phyloP scores from a whole-genome alignment of 2,797 vertebrate genomes.

The Clarias platycephalus region DNA sequence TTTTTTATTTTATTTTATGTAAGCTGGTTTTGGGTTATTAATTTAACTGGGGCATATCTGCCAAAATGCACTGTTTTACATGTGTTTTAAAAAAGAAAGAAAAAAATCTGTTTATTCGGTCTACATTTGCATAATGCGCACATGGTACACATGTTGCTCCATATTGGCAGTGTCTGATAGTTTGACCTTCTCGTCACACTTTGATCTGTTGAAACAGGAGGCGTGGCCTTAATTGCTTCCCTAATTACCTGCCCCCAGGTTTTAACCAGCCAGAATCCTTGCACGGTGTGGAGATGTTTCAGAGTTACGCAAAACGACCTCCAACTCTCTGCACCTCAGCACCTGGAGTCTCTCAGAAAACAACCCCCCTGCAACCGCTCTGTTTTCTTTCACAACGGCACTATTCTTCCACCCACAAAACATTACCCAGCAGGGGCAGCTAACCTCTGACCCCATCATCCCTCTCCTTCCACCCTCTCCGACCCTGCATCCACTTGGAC shows the following conservation, averaged over 20 bases:
- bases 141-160: constrained; percentile 15
- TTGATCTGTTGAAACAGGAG: constrained; percentile 19
- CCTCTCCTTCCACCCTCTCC: constrained; percentile 54
- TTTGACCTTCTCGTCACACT: background rate
- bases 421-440: constrained; percentile 53
- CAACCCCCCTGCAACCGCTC: constrained; percentile 37
- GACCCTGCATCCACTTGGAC: constrained; percentile 53
- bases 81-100: background rate
- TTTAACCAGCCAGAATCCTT: background rate
- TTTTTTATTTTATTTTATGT: background rate
- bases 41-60: background rate
- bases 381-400: constrained; percentile 58
- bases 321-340: constrained; percentile 31
- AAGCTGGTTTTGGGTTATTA: background rate
- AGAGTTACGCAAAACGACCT: constrained; percentile 24
- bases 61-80: background rate
- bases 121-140: background rate
- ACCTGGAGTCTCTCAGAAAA: constrained; percentile 34
- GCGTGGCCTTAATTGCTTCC: background rate
- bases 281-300: background rate
- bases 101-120: background rate
- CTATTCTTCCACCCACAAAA: constrained; percentile 66
- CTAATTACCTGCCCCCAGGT: constrained; percentile 1
- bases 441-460: constrained; percentile 65
- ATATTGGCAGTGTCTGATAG: constrained; percentile 13